Percentiles rank a stretch among this genome's conserved stretches.
These are phyloP conservation scores for Aplochiton taeniatus DNA, from an alignment of 2,797 vertebrate species.

Conservation along the genomic window DNA sequence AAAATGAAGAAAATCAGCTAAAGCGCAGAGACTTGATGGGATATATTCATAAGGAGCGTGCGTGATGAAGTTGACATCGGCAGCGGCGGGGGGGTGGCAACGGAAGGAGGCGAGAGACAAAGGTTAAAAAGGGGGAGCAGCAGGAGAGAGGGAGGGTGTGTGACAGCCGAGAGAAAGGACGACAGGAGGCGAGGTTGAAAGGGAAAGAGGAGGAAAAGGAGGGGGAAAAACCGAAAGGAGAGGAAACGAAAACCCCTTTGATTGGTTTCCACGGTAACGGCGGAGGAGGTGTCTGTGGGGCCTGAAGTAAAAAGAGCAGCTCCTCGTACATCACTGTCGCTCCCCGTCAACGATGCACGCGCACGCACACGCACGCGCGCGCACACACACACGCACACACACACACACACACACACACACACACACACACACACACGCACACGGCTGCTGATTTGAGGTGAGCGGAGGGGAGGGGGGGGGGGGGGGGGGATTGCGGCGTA, in stretches of 20 bases:
- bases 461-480: too few relatives aligned
- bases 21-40: too few relatives aligned
- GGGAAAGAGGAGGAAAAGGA: slow-evolving; percentile 4
- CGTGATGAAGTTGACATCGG: not conserved
- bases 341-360: not conserved
- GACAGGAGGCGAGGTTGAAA: slow-evolving; percentile 1
- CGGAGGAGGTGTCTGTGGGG: slow-evolving; percentile 57
- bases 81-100: not conserved
- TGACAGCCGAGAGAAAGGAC: slow-evolving; percentile 10
- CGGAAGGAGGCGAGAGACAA: not conserved
- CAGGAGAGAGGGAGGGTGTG: not conserved
- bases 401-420: slow-evolving; percentile 12
- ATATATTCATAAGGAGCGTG: slow-evolving; percentile 10
- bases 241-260: slow-evolving; percentile 54
- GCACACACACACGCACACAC: slow-evolving; percentile 8
- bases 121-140: not conserved
- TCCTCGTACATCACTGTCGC: slow-evolving; percentile 43
- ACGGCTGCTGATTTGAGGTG: not conserved
- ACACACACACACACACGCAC: slow-evolving; percentile 21
- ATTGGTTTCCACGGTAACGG: slow-evolving; percentile 75
- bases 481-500: too few relatives aligned
- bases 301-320: slow-evolving; percentile 50
- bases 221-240: not conserved
- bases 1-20: too few relatives aligned
- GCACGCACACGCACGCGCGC: slow-evolving; percentile 1